Base-by-base conservation (phyloP, 2,888 invertebrate species). In the Brachycybe producta region DNA sequence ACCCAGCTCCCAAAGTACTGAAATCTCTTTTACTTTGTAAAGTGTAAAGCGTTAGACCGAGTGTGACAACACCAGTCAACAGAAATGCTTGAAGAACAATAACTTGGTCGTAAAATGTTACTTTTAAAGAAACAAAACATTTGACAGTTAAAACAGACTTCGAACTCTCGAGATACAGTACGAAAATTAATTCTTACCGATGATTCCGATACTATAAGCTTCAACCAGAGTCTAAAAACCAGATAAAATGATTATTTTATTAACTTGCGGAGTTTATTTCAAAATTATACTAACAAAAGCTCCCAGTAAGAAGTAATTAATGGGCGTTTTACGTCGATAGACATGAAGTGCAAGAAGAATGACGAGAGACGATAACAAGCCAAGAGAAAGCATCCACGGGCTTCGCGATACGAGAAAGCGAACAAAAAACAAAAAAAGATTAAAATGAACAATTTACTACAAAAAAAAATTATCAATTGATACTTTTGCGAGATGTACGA, bases 21-120 rank as follows among this genome's bases (percentile, higher is more conserved):
- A 86, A 87, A 68, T 90, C 88, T 45, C 76, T 73, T 63, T 85
- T 87, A 13, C 82, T 80, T 71, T 88, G 87, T 58, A 88, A 78
- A 0, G 87, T 86, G 70, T 79, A 88, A n/a, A 78, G 64, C 0
- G 86, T 86, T 49, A 90, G 73, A 0, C 80, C 77, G 56, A 75
- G 72, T 15, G 84, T 78, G 5, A 86, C 81, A 1, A 78, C 74
- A 52, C 82, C 70, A 0, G 88, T 90, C 53, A 88, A 72, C 1
- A 78, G 67, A 28, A 87, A 72, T 0, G 87, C 87, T 69, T 87
- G 79, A 19, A 88, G 67, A 3, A 88, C 86, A 35, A 84, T 72
- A 11, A 72, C 68, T 24, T 79, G 77, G 57, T 84, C 80, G 68
- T 80, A 88, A 67, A 79, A 79, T 0, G 85, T 81, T 5, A 85